Percentiles rank a stretch among this genome's conserved stretches.
Evolutionary conservation across 1,140 invertebrate genomes (phyloP).

Genomic region (Physella acuta): DNA sequence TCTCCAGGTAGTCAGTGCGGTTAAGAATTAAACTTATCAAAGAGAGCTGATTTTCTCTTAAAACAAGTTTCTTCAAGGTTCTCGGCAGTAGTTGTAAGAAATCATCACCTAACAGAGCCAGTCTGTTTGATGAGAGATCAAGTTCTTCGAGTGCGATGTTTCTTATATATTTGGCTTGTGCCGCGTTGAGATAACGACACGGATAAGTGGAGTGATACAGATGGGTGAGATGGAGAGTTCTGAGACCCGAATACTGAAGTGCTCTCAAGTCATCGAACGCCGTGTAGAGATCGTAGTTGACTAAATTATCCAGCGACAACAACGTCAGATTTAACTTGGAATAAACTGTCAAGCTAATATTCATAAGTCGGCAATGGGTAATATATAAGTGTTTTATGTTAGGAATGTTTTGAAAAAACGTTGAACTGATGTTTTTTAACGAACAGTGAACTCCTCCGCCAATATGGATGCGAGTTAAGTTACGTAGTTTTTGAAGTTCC

Average conservation of each 20-base stretch:
- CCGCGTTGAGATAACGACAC: not conserved
- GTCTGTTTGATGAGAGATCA: not conserved
- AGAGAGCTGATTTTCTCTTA: not conserved
- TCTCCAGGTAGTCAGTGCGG: not conserved
- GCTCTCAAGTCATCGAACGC: not conserved
- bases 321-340: not conserved
- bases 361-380: not conserved
- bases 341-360: not conserved
- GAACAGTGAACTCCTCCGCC: not conserved
- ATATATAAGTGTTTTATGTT: not conserved
- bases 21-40: not conserved
- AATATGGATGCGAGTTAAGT: not conserved
- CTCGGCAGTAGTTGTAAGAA: not conserved
- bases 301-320: not conserved
- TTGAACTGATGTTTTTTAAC: not conserved
- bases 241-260: not conserved
- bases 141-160: not conserved
- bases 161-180: not conserved
- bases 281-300: not conserved
- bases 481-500: not conserved
- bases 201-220: not conserved
- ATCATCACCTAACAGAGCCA: not conserved
- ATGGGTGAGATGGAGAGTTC: not conserved
- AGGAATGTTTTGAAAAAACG: slow-evolving; percentile 2
- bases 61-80: not conserved